Percentiles rank a stretch among this genome's conserved stretches.
These are phyloP conservation scores for Hirtodrosophila alboralis DNA, from an alignment of 2,888 invertebrate species.

Conservation along the genomic window DNA sequence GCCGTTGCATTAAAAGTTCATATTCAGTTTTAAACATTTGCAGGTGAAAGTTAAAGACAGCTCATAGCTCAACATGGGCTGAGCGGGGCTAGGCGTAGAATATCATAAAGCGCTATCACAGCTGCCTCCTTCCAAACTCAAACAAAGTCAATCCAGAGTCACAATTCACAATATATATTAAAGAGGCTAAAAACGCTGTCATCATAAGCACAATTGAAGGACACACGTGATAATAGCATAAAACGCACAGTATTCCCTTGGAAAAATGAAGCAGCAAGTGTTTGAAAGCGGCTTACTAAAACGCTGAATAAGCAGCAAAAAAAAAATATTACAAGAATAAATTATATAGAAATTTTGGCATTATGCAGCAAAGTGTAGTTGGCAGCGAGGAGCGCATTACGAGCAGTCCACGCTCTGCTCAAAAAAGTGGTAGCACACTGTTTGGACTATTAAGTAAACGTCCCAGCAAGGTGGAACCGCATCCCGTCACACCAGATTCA, in stretches of 20 bases:
- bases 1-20: conserved; percentile 1
- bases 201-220: conserved; percentile 30
- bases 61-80: conserved; percentile 41
- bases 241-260: conserved; percentile 30
- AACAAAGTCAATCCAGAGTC: conserved; percentile 16
- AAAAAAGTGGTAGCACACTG: conserved; percentile 71
- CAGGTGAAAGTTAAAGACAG: conserved; percentile 20
- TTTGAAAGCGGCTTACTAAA: background rate
- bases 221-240: conserved; percentile 40
- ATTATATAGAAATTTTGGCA: background rate
- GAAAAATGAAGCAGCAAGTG: background rate
- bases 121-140: background rate
- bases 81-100: conserved; percentile 12
- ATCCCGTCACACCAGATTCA: conserved; percentile 74
- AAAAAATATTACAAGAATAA: background rate
- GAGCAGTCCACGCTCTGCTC: conserved; percentile 68
- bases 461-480: conserved; percentile 84
- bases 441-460: conserved; percentile 82
- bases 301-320: background rate
- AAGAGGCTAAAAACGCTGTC: conserved; percentile 13
- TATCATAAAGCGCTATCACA: conserved; percentile 3
- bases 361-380: conserved; percentile 60
- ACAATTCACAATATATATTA: conserved; percentile 31
- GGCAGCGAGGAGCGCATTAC: conserved; percentile 81
- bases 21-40: conserved; percentile 10